Conservation (phyloP, 2,113 vertebrate genomes). For the Solenodon paradoxus region DNA sequence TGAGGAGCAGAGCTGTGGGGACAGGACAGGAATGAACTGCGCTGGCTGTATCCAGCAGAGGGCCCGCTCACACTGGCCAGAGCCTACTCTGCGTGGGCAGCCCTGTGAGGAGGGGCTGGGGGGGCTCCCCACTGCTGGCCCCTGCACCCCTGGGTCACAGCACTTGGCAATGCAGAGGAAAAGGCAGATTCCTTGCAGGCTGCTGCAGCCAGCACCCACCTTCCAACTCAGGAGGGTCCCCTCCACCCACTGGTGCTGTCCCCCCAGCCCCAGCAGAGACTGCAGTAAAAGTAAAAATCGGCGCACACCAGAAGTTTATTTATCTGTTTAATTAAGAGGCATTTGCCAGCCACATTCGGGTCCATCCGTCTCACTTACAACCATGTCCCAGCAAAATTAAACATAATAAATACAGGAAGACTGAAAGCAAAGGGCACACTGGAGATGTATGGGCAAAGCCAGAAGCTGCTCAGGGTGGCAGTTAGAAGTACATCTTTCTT, state of each 20-base stretch:
- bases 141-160: not conserved
- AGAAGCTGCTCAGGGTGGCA: slow-evolving; percentile 79
- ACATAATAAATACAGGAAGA: slow-evolving; percentile 83
- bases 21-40: not conserved
- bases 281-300: slow-evolving; percentile 69
- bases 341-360: slow-evolving; percentile 78
- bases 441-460: slow-evolving; percentile 75
- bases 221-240: not conserved
- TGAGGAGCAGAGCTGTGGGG: not conserved
- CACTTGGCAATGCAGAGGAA: not conserved
- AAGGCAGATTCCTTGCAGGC: not conserved
- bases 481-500: slow-evolving; percentile 78
- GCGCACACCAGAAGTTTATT: slow-evolving; percentile 83
- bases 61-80: not conserved
- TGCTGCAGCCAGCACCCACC: not conserved
- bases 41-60: slow-evolving; percentile 15
- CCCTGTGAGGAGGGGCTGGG: not conserved
- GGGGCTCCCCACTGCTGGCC: not conserved
- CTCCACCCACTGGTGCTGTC: not conserved
- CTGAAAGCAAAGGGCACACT: slow-evolving; percentile 83
- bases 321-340: slow-evolving; percentile 87
- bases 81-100: not conserved
- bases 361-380: slow-evolving; percentile 85
- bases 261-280: slow-evolving; percentile 35
- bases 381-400: slow-evolving; percentile 83